Conservation (phyloP, 2,888 invertebrate species). For the Pristionchus mayeri region DNA sequence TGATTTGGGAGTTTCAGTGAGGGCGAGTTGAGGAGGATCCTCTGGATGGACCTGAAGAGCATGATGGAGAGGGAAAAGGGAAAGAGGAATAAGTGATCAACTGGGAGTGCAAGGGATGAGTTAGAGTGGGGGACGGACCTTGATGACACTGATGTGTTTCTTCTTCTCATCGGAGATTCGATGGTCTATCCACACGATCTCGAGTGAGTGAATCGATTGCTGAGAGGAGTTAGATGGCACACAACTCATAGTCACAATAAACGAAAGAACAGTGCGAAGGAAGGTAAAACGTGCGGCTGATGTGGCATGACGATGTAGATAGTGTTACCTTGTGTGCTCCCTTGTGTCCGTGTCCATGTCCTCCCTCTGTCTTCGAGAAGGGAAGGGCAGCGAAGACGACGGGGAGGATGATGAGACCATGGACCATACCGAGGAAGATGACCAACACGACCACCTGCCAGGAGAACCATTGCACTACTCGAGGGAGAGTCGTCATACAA, state of each 20-base stretch:
- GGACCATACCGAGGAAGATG: conserved; percentile 71
- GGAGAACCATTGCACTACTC: conserved; percentile 18
- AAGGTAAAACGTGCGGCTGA: neutral
- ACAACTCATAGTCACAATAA: too few relatives aligned
- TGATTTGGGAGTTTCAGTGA: conserved; percentile 37
- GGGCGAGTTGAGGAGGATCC: conserved; percentile 40
- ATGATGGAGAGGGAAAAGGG: neutral
- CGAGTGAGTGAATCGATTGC: conserved; percentile 17
- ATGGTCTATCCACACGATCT: conserved; percentile 19
- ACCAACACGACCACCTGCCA: conserved; percentile 73
- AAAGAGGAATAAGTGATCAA: neutral
- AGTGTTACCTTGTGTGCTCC: conserved; percentile 4
- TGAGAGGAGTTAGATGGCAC: conserved; percentile 18
- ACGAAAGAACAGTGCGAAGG: neutral
- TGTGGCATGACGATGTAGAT: neutral
- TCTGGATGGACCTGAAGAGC: conserved; percentile 28
- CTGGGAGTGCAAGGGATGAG: neutral
- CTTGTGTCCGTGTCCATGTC: conserved; percentile 25
- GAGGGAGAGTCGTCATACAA: neutral
- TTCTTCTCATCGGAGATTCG: neutral
- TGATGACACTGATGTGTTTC: conserved; percentile 31
- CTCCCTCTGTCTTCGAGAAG: conserved; percentile 59
- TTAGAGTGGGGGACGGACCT: conserved; percentile 26
- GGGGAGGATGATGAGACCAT: conserved; percentile 73
- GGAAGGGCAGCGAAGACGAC: conserved; percentile 72